Evolutionary conservation across 1,140 invertebrate genomes (phyloP).

Genomic region (Philaenus spumarius): DNA sequence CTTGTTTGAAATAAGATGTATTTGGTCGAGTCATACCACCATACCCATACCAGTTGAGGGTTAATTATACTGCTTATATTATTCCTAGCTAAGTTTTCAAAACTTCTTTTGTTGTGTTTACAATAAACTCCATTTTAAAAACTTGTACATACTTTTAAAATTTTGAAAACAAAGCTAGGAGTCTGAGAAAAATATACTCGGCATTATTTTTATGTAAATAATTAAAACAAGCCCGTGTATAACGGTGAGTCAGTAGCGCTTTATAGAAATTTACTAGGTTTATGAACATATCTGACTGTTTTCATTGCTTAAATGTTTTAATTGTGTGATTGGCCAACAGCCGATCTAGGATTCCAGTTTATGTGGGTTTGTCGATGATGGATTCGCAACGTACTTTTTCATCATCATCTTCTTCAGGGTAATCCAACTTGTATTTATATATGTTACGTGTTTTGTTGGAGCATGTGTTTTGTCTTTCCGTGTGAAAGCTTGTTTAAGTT

Average conservation of each 20-base stretch:
- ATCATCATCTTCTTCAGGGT: constrained; percentile 45
- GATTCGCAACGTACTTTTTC: constrained; percentile 39
- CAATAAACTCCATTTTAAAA: too few species aligned
- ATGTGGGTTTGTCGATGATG: constrained; percentile 43
- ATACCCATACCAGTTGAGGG: too few species aligned
- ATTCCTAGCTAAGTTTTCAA: too few species aligned
- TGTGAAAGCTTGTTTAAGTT: too few species aligned
- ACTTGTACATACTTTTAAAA: too few species aligned
- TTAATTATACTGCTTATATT: too few species aligned
- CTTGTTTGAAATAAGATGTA: too few species aligned
- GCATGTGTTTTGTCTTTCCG: background rate
- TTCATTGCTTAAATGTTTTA: background rate
- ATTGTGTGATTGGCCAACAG: constrained; percentile 28
- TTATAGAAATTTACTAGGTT: background rate
- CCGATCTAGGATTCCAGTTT: constrained; percentile 47
- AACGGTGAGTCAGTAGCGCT: too few species aligned
- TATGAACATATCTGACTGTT: background rate
- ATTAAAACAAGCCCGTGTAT: too few species aligned
- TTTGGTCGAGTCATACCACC: too few species aligned
- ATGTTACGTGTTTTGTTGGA: background rate
- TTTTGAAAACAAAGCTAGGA: too few species aligned
- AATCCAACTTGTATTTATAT: constrained; percentile 31
- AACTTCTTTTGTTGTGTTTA: too few species aligned
- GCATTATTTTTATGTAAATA: background rate
- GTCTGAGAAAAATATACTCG: constrained; percentile 33